Base-by-base conservation (phyloP, 2,797 vertebrate genomes). In the Allobates femoralis region DNA sequence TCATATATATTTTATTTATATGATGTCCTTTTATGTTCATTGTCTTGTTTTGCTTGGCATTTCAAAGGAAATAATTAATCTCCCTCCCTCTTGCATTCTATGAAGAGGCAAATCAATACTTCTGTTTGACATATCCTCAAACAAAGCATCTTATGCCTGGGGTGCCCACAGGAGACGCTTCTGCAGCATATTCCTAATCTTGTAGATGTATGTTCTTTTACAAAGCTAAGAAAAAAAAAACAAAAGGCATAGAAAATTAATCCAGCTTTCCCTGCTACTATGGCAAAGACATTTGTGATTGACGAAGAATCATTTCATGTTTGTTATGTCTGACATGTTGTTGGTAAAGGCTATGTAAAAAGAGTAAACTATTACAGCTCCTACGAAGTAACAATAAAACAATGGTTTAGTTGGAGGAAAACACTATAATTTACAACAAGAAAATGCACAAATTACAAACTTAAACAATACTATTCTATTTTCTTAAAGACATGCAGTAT, bases 11-110 rank as follows among this genome's bases (percentile, higher is more conserved):
- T 74, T 84, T 80, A 84, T 87, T 87, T 56, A 69, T 85, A 87
- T 71, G 56, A 80, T 84, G 32, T 76, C 46, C 58, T 81, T 88
- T 81, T 76, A 81, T 76, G 58, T 85, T 84, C 69, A 88, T 85
- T 75, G 77, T 85, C 77, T 84, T 81, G 82, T 88, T 80, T 88
- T 84, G 69, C 82, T 88, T 67, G 67, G 69, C 69, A 88, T 81
- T 88, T 84, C 82, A 88, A 88, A 88, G 69, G 82, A 88, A 88
- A 88, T 88, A 88, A 88, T 88, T 88, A 88, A 88, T 88, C 82
- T 85, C n/a, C 82, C 69, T 81, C 82, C 74, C 69, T 85, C 58
- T 81, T 84, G 86, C 71, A 84, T 84, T 88, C 77, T 88, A 81
- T 80, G 69, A 85, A 85, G 86, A 88, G 73, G 69, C 86, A 88